Evolutionary conservation across 2,888 invertebrate genomes (phyloP).

Genomic region (Lagria hirta): DNA sequence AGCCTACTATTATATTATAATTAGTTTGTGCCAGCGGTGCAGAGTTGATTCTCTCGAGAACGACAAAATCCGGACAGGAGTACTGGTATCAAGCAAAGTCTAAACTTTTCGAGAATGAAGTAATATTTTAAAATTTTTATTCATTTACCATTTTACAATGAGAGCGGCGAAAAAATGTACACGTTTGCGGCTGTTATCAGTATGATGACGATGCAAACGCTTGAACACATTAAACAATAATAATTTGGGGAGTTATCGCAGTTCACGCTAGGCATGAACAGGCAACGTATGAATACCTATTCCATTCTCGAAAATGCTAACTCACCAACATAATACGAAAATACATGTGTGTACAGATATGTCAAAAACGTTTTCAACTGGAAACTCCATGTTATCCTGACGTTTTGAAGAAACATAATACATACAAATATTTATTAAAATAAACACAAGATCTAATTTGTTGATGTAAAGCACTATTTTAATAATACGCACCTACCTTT

Average conservation of each 20-base stretch:
- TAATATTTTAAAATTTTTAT: constrained; percentile 8
- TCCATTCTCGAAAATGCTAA: constrained; percentile 30
- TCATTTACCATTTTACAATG: constrained; percentile 12
- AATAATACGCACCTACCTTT: too few relatives aligned
- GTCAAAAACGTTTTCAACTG: too few relatives aligned
- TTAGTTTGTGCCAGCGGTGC: constrained; percentile 30
- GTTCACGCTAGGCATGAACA: constrained; percentile 32
- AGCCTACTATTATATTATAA: constrained; percentile 29
- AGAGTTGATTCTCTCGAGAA: constrained; percentile 29
- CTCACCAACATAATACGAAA: constrained; percentile 29
- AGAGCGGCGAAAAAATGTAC: constrained; percentile 22
- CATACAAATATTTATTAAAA: too few relatives aligned
- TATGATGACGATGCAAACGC: constrained; percentile 30
- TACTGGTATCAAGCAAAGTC: constrained; percentile 6
- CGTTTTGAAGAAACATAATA: too few relatives aligned
- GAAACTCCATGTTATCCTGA: too few relatives aligned
- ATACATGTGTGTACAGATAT: constrained; percentile 14
- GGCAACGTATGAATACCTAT: constrained; percentile 30
- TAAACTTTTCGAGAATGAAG: constrained; percentile 1
- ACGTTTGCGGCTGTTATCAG: constrained; percentile 31
- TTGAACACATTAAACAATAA: constrained; percentile 33
- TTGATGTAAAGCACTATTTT: too few relatives aligned
- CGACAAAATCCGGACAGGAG: constrained; percentile 14
- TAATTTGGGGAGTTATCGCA: constrained; percentile 34
- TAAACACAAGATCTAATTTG: too few relatives aligned